Conservation (phyloP, 1,140 invertebrate genomes). For the Asbolus verrucosus region DNA sequence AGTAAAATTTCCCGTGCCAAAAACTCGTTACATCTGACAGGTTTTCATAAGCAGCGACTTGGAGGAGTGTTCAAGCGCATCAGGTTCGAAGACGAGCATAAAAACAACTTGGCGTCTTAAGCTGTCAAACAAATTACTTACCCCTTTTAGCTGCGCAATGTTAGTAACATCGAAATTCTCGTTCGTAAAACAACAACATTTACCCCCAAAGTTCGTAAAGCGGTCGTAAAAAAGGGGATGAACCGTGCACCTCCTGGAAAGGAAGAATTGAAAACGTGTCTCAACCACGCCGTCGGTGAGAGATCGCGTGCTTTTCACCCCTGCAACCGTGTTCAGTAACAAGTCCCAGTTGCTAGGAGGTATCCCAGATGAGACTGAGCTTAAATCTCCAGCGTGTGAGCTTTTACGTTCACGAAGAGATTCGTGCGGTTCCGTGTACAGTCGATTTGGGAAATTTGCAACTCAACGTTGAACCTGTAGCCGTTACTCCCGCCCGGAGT, state of each 20-base stretch:
- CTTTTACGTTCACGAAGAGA: conserved; percentile 39
- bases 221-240: neutral
- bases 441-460: conserved; percentile 40
- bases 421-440: conserved; percentile 32
- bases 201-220: too few relatives aligned
- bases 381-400: conserved; percentile 44
- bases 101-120: too few relatives aligned
- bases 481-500: conserved; percentile 24
- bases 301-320: conserved; percentile 20
- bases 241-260: neutral
- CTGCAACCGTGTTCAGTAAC: neutral
- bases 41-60: too few relatives aligned
- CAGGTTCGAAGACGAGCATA: too few relatives aligned
- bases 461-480: conserved; percentile 31
- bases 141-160: neutral
- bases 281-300: conserved; percentile 5
- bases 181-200: neutral
- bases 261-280: conserved; percentile 13
- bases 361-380: conserved; percentile 50
- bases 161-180: neutral
- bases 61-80: too few relatives aligned
- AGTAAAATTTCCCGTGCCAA: too few relatives aligned
- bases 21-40: too few relatives aligned
- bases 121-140: conserved; percentile 5
- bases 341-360: conserved; percentile 36